phyloP scores from a whole-genome alignment of 2,888 invertebrate genomes.

The Apodemia duryi region DNA sequence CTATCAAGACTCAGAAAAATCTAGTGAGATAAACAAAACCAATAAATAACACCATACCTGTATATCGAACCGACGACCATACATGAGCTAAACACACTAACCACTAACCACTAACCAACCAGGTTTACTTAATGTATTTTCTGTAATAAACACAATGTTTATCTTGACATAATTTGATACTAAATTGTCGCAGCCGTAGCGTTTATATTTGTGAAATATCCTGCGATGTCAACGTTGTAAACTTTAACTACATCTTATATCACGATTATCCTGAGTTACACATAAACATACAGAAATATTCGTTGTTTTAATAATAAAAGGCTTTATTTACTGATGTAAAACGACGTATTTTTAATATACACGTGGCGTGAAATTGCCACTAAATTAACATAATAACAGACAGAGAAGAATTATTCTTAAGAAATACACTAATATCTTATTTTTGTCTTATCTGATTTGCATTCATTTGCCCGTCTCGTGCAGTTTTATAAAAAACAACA shows the following conservation, averaged over 20 bases:
- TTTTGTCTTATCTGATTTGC: slow-evolving; percentile 33
- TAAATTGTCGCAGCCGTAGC: not conserved
- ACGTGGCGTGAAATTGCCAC: slow-evolving; percentile 18
- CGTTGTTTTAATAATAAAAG: slow-evolving; percentile 11
- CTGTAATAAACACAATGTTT: not conserved
- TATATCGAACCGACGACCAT: too few species aligned
- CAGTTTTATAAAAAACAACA: slow-evolving; percentile 51
- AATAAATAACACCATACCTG: too few species aligned
- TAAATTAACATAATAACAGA: slow-evolving; percentile 24
- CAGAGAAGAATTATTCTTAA: slow-evolving; percentile 21
- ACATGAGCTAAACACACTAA: too few species aligned
- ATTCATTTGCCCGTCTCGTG: slow-evolving; percentile 41
- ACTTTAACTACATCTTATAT: not conserved
- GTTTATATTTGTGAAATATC: not conserved
- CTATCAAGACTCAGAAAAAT: too few species aligned
- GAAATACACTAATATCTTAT: slow-evolving; percentile 21
- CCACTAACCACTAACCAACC: too few species aligned
- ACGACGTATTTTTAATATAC: slow-evolving; percentile 11
- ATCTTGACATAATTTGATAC: not conserved
- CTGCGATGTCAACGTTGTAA: not conserved
- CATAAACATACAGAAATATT: slow-evolving; percentile 7
- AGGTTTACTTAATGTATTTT: too few species aligned
- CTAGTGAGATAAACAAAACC: too few species aligned
- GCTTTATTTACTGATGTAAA: slow-evolving; percentile 3
- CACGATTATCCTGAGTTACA: slow-evolving; percentile 9